Base-by-base conservation (phyloP, 2,888 invertebrate species). In the Thecophora atra region DNA sequence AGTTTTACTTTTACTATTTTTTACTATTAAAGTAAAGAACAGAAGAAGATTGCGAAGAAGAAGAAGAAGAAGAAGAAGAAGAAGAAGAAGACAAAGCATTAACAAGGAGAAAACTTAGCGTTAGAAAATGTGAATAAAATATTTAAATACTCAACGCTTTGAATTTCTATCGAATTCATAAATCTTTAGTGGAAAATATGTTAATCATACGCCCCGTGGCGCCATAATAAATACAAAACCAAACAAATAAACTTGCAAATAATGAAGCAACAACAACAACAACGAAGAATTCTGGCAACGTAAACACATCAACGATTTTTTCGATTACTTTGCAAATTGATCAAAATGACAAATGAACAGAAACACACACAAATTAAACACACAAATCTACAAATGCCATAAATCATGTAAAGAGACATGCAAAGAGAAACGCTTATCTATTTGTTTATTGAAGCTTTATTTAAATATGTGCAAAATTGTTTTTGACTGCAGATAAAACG, bases 161-260 rank as follows among this genome's bases (percentile, higher is more conserved):
- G 7, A 37, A 37, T 24, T 56, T 56, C 21, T 26, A 56, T 56
- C 26, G 26, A 56, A 56, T 56, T 56, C 24, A 56, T 26, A 56
- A 26, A 26, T 26, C 15, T 37, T 37, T n/a, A n/a, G 1, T 11
- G 37, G 13, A 13, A 24, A 52, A 65, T 52, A 65, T 65, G 51
- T 65, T 26, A 51, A 30, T 52, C 65, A 65, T 52, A 65, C 65
- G 65, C 65, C 51, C n/a, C 52, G 13, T 47, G 26, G 65, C 26
- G 17, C 26, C 0, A 8, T n/a, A n/a, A n/a, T 51, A 24, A 65
- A 2, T 17, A 17, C 17, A 54, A 21, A 21, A 54, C n/a, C 19
- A 51, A 30, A 52, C 17, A 52, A 54, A n/a, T n/a, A n/a, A n/a
- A n/a, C n/a, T n/a, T n/a, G n/a, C n/a, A n/a, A n/a, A n/a, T n/a